Percentiles rank a stretch among this genome's conserved stretches.
These are phyloP conservation scores for Hyles lineata DNA, from an alignment of 2,888 invertebrate species.

Conservation along the genomic window DNA sequence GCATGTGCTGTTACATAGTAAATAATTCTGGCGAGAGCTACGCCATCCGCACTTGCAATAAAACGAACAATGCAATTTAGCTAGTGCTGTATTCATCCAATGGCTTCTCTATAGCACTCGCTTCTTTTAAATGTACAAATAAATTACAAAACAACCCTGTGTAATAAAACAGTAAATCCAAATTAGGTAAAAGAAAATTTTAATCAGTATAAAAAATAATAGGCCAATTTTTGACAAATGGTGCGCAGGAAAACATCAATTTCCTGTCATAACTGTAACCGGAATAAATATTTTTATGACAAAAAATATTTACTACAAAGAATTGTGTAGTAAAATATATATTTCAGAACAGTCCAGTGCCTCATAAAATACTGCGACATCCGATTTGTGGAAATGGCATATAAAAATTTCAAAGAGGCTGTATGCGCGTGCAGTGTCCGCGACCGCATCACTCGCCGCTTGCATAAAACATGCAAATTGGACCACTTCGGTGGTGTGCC, in stretches of 20 bases:
- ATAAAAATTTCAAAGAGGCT: conserved; percentile 79
- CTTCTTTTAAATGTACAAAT: conserved; percentile 23
- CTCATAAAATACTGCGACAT: conserved; percentile 71
- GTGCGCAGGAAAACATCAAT: background rate
- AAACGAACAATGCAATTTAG: conserved; percentile 83
- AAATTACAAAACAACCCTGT: background rate
- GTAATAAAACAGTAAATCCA: background rate
- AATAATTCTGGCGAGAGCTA: conserved; percentile 79
- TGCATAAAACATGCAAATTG: conserved; percentile 84
- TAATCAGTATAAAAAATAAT: background rate
- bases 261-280: background rate
- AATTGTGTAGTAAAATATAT: conserved; percentile 48
- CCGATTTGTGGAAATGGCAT: conserved; percentile 80
- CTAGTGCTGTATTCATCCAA: conserved; percentile 75
- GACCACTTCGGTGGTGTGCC: conserved; percentile 73
- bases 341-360: conserved; percentile 56
- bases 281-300: background rate
- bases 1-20: conserved; percentile 80
- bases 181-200: background rate
- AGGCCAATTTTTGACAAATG: background rate
- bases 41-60: conserved; percentile 78
- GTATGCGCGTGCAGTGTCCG: conserved; percentile 69
- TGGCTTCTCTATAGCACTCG: conserved; percentile 50
- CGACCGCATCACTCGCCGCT: conserved; percentile 70
- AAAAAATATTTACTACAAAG: background rate